phyloP scores from a whole-genome alignment of 2,888 invertebrate species.

The Eurytoma californica region DNA sequence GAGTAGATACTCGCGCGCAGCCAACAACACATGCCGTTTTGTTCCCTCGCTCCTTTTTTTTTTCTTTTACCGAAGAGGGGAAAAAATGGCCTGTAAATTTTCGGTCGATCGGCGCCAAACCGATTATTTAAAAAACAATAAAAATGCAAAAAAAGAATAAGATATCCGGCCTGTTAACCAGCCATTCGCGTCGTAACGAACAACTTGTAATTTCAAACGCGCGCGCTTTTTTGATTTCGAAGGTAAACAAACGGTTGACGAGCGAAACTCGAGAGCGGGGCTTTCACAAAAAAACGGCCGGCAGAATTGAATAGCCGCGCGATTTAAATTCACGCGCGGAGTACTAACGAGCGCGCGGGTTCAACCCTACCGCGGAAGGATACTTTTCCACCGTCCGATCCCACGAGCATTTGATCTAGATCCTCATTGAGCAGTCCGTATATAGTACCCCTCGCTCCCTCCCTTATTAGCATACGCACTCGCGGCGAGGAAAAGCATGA shows the following conservation, averaged over 20 bases:
- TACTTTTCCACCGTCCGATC: neutral
- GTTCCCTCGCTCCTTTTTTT: conserved; percentile 42
- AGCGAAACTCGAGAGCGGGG: too few species aligned
- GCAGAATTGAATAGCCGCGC: too few species aligned
- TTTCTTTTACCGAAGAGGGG: neutral
- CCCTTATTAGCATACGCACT: neutral
- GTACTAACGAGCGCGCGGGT: too few species aligned
- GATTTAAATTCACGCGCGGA: too few species aligned
- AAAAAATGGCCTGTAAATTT: conserved; percentile 24
- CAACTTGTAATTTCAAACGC: too few species aligned
- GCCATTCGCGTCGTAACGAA: too few species aligned
- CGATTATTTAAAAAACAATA: conserved; percentile 54
- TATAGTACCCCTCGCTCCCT: neutral
- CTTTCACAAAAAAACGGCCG: too few species aligned
- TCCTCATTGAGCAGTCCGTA: neutral
- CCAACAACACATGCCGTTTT: conserved; percentile 1
- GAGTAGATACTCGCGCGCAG: conserved; percentile 24
- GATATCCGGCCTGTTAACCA: too few species aligned
- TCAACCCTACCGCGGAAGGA: neutral
- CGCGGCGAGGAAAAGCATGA: too few species aligned
- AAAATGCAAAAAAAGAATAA: neutral
- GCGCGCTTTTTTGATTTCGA: too few species aligned
- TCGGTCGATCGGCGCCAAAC: conserved; percentile 27
- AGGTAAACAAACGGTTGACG: too few species aligned
- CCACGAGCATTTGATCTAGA: neutral